Conservation (phyloP, 1,140 invertebrate species). For the fruit fly (Drosophila melanogaster) region DNA sequence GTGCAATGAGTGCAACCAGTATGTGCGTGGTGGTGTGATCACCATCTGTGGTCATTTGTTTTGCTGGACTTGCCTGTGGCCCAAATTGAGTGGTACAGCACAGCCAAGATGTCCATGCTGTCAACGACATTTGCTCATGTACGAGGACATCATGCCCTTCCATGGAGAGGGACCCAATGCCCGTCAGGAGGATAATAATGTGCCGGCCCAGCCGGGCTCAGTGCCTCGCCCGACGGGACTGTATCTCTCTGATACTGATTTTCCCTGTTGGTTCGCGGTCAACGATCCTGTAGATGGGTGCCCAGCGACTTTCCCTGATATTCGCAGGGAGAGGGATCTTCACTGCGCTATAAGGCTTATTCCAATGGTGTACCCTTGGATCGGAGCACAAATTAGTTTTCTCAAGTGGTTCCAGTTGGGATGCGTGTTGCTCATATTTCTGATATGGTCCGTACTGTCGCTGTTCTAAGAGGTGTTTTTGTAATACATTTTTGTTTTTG, state of each 20-base stretch:
- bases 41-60: slow-evolving; percentile 60
- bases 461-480: neutral
- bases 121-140: slow-evolving; percentile 8
- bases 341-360: neutral
- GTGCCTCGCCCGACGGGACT: slow-evolving; percentile 54
- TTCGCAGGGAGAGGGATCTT: neutral
- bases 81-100: neutral
- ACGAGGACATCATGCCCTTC: slow-evolving; percentile 55
- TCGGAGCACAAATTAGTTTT: neutral
- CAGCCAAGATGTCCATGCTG: slow-evolving; percentile 37
- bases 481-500: neutral
- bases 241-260: slow-evolving; percentile 2
- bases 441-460: neutral
- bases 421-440: neutral
- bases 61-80: slow-evolving; percentile 63
- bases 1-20: slow-evolving; percentile 31
- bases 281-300: neutral
- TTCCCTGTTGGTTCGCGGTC: slow-evolving; percentile 28
- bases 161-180: slow-evolving; percentile 45
- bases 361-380: neutral
- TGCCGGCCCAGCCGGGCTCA: slow-evolving; percentile 35
- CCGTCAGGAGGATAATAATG: neutral
- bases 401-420: slow-evolving; percentile 12
- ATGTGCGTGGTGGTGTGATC: slow-evolving; percentile 36
- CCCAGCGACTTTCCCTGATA: neutral